These are phyloP conservation scores for Pygathrix nemaeus DNA, from an alignment of 2,113 vertebrate genomes.

Conservation along the genomic window DNA sequence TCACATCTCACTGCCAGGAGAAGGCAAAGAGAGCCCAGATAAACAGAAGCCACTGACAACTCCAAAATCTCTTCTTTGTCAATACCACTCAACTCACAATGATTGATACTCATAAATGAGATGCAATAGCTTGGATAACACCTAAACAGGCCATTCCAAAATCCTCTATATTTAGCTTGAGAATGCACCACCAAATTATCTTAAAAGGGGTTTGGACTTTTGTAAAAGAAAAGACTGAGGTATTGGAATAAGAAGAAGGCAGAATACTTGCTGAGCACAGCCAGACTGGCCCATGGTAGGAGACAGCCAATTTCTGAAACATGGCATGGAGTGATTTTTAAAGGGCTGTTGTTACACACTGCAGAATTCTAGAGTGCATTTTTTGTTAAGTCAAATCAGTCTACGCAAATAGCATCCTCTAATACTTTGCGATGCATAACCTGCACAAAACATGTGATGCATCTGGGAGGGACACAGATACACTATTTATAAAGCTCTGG, in stretches of 20 bases:
- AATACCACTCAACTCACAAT: neutral
- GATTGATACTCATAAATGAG: neutral
- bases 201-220: neutral
- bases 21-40: neutral
- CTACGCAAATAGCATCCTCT: neutral
- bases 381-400: neutral
- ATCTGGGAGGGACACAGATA: neutral
- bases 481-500: too few species aligned
- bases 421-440: neutral
- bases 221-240: neutral
- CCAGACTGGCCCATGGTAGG: too few species aligned
- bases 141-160: neutral
- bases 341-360: neutral
- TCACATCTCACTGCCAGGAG: neutral
- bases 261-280: neutral
- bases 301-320: neutral
- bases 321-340: neutral
- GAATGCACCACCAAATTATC: neutral
- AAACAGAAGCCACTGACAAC: neutral
- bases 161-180: neutral
- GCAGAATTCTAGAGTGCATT: neutral
- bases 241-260: neutral
- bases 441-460: rapidly evolving
- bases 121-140: neutral
- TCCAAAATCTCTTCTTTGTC: neutral